Base-by-base conservation (phyloP, 2,797 vertebrate species). In the Peromyscus aztecus region DNA sequence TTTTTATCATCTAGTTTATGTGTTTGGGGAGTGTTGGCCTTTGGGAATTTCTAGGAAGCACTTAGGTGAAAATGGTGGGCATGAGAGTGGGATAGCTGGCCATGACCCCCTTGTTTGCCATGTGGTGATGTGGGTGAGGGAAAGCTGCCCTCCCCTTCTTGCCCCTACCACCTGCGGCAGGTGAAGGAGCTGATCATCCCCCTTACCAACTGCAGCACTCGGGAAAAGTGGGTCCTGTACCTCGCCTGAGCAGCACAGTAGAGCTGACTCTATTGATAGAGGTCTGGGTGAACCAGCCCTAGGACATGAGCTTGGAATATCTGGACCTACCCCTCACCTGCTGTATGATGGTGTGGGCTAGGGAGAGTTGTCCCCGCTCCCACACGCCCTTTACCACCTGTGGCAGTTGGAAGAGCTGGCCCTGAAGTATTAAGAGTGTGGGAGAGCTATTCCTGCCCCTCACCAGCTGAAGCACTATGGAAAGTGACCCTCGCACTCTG, bases 1-100 rank as follows among this genome's bases (percentile, higher is more conserved):
- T 55, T 12, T 37, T 4, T 63, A 52, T 63, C n/a, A 7, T 61
- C 3, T 82, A 76, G 11, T 61, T 83, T 91, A 65, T 57, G 6
- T 59, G 37, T 86, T n/a, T 34, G n/a, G 14, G 5, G 46, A 76
- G 57, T 82, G 2, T 55, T 85, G 13, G 49, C 40, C 14, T 91
- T 67, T 61, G 76, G 88, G 49, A 67, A 69, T 88, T 86, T 77
- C 73, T 82, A 92, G 43, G 61, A 52, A 82, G 9, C 40, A 82
- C 57, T 89, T 95, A n/a, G 86, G 11, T 63, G 76, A 85, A 93
- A 91, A 71, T 57, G 46, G 4, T 21, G 67, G n/a, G n/a, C 37
- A 6, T 73, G 71, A 40, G 21, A 73, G 9, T 40, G 19, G n/a
- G 21, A 23, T 73, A 24, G 71, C 71, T 73, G 71, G 19, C n/a